These are phyloP conservation scores for Lepas anatifera DNA, from an alignment of 2,888 invertebrate species.

Conservation along the genomic window DNA sequence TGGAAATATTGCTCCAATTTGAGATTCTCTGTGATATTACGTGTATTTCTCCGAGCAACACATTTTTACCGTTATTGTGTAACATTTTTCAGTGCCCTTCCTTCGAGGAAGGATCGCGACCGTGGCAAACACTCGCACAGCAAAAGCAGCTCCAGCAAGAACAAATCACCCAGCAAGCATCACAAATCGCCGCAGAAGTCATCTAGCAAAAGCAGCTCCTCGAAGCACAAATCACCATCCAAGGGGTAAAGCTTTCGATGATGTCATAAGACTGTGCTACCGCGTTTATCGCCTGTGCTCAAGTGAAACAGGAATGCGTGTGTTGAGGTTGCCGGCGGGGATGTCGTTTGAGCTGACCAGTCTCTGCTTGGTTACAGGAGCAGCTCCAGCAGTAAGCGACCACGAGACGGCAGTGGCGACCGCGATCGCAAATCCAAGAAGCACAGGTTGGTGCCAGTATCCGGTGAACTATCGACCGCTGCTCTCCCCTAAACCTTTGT, in stretches of 20 bases:
- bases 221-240: background rate
- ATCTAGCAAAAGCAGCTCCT: background rate
- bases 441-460: background rate
- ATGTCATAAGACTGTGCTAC: too few relatives aligned
- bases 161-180: background rate
- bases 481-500: too few relatives aligned
- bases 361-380: background rate
- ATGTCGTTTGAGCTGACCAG: too few relatives aligned
- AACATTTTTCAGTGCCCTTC: background rate
- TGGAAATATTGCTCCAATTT: too few relatives aligned
- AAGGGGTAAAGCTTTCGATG: background rate
- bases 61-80: too few relatives aligned
- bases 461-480: too few relatives aligned
- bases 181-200: background rate
- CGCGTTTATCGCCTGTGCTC: too few relatives aligned
- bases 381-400: constrained; percentile 5
- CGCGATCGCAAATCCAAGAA: background rate
- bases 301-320: too few relatives aligned
- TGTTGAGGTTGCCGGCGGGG: too few relatives aligned
- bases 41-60: too few relatives aligned
- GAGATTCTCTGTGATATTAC: too few relatives aligned
- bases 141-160: background rate
- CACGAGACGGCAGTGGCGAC: background rate
- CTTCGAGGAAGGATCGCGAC: background rate
- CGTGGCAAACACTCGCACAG: background rate